A percentile compares a stretch with the other conserved stretches of the same genome.
Evolutionary conservation across 2,113 vertebrate genomes (phyloP).

Genomic region (Campylorhamphus procurvoides): DNA sequence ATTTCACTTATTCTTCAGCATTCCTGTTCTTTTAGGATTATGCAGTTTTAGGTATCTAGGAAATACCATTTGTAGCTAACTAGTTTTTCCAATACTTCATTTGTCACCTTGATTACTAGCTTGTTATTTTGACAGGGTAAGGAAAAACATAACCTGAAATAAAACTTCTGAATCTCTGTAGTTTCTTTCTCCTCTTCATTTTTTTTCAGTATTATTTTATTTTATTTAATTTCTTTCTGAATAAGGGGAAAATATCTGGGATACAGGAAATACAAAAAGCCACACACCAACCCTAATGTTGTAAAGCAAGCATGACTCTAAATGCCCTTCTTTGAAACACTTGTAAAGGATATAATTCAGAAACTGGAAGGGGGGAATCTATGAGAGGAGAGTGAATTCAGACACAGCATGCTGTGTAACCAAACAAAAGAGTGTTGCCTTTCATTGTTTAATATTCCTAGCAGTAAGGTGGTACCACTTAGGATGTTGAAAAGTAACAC

Average conservation of each 20-base stretch:
- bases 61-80: not conserved
- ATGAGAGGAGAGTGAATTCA: not conserved
- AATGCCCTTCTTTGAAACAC: not conserved
- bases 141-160: not conserved
- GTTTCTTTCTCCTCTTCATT: not conserved
- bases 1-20: not conserved
- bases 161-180: not conserved
- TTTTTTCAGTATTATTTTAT: not conserved
- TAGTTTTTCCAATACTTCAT: not conserved
- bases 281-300: not conserved
- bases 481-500: not conserved
- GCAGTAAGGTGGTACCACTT: not conserved
- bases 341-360: not conserved
- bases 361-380: not conserved
- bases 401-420: not conserved
- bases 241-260: fast-evolving
- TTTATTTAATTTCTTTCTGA: not conserved
- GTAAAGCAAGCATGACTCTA: not conserved
- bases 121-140: not conserved
- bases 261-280: not conserved
- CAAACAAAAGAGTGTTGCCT: not conserved
- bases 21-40: not conserved
- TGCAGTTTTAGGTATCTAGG: not conserved
- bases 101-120: not conserved
- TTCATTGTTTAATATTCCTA: conserved; percentile 38